These are phyloP conservation scores for Urophycis tenuis DNA, from an alignment of 2,797 vertebrate species.

Conservation along the genomic window DNA sequence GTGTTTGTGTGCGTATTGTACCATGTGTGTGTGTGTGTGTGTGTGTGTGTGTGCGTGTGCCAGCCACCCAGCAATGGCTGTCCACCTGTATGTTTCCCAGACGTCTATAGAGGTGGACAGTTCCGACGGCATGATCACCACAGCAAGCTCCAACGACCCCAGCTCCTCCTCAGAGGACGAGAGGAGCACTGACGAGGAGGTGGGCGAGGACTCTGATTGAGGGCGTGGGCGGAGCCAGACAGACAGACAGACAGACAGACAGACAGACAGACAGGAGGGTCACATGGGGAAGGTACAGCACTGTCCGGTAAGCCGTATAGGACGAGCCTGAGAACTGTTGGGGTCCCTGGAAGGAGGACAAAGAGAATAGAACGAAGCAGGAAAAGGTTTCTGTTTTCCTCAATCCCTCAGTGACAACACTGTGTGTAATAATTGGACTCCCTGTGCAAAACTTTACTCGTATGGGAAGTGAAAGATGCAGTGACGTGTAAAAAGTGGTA, in stretches of 20 bases:
- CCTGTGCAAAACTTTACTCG: neutral
- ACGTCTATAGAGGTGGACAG: conserved; percentile 60
- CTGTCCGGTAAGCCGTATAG: too few relatives aligned
- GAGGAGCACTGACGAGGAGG: conserved; percentile 36
- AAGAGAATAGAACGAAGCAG: neutral
- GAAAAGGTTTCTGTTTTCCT: neutral
- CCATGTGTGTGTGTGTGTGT: conserved; percentile 28
- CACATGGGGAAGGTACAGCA: neutral
- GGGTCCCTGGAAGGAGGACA: neutral
- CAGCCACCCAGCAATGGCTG: conserved; percentile 52
- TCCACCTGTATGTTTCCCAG: conserved; percentile 59
- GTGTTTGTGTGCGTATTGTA: conserved; percentile 13
- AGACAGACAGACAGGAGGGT: conserved; percentile 11
- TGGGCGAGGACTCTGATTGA: conserved; percentile 44
- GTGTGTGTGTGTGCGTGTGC: conserved; percentile 27
- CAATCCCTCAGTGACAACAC: neutral
- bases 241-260: conserved; percentile 13
- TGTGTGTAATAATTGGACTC: neutral
- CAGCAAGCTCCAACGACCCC: conserved; percentile 52
- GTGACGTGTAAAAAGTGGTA: neutral
- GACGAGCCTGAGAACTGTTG: neutral
- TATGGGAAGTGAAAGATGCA: neutral
- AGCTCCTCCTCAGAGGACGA: conserved; percentile 55
- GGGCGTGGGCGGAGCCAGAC: conserved; percentile 23
- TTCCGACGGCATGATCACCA: conserved; percentile 63